Conservation (phyloP, 1,140 invertebrate genomes). For the Lineus longissimus region DNA sequence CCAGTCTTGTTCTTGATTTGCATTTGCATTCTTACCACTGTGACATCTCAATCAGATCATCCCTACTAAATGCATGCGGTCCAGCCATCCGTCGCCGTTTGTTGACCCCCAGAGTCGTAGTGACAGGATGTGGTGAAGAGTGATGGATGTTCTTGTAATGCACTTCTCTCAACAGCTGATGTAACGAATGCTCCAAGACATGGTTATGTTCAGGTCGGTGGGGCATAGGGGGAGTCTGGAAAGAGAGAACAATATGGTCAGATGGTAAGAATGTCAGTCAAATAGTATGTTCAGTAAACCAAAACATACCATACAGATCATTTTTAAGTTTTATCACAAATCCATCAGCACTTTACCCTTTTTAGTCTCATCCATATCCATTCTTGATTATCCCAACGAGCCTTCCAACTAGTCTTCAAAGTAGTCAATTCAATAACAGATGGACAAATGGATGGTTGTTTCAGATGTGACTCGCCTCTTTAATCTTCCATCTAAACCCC, state of each 20-base stretch:
- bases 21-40: constrained; percentile 54
- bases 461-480: too few species aligned
- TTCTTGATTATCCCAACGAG: too few species aligned
- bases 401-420: too few species aligned
- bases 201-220: constrained; percentile 82
- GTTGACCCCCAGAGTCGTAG: constrained; percentile 82
- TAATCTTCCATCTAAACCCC: too few species aligned
- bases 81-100: constrained; percentile 86
- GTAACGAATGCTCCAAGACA: constrained; percentile 91
- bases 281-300: not conserved
- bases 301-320: too few species aligned
- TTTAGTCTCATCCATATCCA: too few species aligned
- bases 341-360: too few species aligned
- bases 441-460: too few species aligned
- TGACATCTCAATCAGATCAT: constrained; percentile 82
- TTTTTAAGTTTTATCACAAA: too few species aligned
- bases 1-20: too few species aligned
- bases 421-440: too few species aligned
- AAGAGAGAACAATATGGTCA: not conserved
- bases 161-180: constrained; percentile 85
- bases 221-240: constrained; percentile 28
- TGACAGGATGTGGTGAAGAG: constrained; percentile 89
- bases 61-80: constrained; percentile 79
- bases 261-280: not conserved
- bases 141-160: constrained; percentile 90